Conservation (phyloP, 1,140 invertebrate species). For the Zaprionus gabonicus region DNA sequence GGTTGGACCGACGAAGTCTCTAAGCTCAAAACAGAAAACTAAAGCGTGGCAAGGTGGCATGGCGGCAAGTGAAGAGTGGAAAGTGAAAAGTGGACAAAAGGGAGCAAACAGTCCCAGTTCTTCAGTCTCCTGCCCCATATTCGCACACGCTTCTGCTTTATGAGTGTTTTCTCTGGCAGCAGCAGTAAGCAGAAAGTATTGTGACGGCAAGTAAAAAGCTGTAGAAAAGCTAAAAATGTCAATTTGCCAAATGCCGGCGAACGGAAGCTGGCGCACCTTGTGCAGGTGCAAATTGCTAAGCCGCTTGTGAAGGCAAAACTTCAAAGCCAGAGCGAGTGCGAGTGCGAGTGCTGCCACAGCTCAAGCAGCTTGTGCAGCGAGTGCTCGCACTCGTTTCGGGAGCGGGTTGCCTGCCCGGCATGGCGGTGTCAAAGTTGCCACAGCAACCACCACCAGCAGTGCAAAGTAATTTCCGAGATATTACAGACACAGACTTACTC, state of each 20-base stretch:
- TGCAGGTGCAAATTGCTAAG: conserved; percentile 50
- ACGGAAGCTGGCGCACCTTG: conserved; percentile 54
- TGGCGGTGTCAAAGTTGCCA: conserved; percentile 69
- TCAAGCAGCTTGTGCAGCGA: conserved; percentile 36
- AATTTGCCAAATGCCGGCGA: conserved; percentile 77
- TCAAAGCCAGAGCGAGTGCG: conserved; percentile 5
- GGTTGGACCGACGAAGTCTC: neutral
- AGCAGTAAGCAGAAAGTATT: conserved; percentile 44
- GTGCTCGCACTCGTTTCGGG: conserved; percentile 31
- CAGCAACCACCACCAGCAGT: conserved; percentile 68
- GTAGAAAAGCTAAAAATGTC: conserved; percentile 72
- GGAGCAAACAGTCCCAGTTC: conserved; percentile 4
- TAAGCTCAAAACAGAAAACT: neutral
- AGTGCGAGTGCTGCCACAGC: conserved; percentile 7
- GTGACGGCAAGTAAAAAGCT: conserved; percentile 55
- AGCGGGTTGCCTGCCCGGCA: conserved; percentile 33
- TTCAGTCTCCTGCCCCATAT: neutral
- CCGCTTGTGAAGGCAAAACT: conserved; percentile 32
- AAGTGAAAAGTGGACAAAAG: conserved; percentile 32
- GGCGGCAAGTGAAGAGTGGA: neutral
- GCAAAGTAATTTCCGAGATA: conserved; percentile 82
- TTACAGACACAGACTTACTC: conserved; percentile 46
- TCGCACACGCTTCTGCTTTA: conserved; percentile 28
- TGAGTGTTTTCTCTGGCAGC: conserved; percentile 28
- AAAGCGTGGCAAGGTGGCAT: conserved; percentile 7